phyloP scores from a whole-genome alignment of 2,797 vertebrate species.

The Sebastes jordani region DNA sequence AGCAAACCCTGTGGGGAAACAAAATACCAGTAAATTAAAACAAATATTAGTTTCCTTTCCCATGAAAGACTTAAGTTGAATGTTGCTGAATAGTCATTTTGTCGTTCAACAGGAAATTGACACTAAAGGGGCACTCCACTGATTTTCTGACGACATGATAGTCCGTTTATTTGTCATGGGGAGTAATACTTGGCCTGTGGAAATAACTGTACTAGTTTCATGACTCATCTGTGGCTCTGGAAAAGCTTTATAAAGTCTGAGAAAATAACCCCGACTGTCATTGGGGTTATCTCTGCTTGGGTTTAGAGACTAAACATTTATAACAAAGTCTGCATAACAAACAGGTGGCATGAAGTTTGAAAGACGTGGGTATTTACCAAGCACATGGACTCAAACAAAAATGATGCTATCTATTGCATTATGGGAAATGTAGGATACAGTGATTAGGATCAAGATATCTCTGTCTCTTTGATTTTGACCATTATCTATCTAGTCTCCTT shows the following conservation, averaged over 20 bases:
- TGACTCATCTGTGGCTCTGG: neutral
- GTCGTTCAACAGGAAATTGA: neutral
- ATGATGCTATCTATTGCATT: neutral
- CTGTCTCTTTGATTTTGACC: neutral
- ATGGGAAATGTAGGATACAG: neutral
- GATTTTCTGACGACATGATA: neutral
- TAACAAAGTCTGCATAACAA: neutral
- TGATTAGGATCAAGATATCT: neutral
- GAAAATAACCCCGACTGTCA: neutral
- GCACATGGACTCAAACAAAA: neutral
- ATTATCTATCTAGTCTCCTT: neutral
- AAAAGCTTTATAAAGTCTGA: neutral
- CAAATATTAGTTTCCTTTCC: neutral
- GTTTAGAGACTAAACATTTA: neutral
- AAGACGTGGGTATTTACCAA: neutral
- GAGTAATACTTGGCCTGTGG: neutral
- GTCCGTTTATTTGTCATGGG: neutral
- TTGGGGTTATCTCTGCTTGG: too few species aligned
- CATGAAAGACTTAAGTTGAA: neutral
- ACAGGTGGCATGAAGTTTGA: neutral
- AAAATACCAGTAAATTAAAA: fast-evolving
- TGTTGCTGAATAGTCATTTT: neutral
- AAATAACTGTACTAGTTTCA: neutral
- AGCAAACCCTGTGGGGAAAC: neutral
- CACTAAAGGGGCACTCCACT: neutral